Evolutionary conservation across 2,797 vertebrate species (phyloP).

Genomic region (Leptatherina wallacei): DNA sequence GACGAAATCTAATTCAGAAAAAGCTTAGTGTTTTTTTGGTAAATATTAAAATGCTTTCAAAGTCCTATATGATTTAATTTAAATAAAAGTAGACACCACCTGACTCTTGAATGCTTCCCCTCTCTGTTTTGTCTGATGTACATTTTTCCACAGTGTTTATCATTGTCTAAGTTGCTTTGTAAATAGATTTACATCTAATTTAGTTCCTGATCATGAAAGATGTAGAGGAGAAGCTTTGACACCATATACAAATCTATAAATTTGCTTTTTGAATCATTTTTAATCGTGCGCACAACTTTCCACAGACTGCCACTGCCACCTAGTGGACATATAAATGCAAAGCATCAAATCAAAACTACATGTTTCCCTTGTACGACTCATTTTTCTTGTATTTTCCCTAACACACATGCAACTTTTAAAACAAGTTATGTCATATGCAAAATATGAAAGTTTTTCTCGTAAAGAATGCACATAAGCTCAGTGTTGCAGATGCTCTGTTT

Average conservation of each 20-base stretch:
- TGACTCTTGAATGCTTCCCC: conserved; percentile 61
- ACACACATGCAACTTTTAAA: background rate
- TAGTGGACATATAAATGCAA: conserved; percentile 11
- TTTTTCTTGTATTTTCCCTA: background rate
- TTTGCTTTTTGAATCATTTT: background rate
- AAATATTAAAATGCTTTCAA: conserved; percentile 83
- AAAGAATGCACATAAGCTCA: background rate
- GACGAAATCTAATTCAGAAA: conserved; percentile 80
- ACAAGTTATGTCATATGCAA: background rate
- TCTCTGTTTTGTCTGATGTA: conserved; percentile 11
- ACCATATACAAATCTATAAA: background rate
- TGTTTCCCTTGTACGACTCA: background rate
- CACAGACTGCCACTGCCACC: conserved; percentile 15
- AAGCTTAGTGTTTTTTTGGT: conserved; percentile 80
- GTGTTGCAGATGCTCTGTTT: background rate
- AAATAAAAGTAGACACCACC: conserved; percentile 87
- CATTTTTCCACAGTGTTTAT: background rate
- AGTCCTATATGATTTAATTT: conserved; percentile 88
- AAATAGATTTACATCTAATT: background rate
- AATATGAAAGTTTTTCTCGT: background rate
- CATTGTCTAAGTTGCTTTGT: background rate
- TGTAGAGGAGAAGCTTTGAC: background rate
- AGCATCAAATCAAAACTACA: background rate
- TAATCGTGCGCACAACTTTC: background rate
- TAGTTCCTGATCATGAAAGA: background rate